A percentile compares a stretch with the other conserved stretches of the same genome.
Evolutionary conservation across 1,140 invertebrate genomes (phyloP).

Genomic region (Sesamia nonagrioides): DNA sequence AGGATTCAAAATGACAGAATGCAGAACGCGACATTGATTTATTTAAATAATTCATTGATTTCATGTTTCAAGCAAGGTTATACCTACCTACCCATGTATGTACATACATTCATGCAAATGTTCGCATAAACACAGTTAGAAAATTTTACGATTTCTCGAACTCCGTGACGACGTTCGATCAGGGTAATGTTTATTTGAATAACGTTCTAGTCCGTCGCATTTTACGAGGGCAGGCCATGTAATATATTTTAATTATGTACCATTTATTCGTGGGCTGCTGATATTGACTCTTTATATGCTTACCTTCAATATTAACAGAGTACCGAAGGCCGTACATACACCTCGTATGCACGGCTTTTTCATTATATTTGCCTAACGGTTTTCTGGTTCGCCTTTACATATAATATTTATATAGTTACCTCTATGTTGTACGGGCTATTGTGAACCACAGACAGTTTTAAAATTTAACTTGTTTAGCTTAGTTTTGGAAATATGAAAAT

Average conservation of each 20-base stretch:
- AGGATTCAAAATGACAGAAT: too few relatives aligned
- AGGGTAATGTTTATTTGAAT: constrained; percentile 79
- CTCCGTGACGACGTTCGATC: constrained; percentile 70
- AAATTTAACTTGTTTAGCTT: background rate
- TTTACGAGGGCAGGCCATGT: constrained; percentile 71
- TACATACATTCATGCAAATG: constrained; percentile 33
- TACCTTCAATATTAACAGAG: constrained; percentile 76
- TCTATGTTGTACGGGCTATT: constrained; percentile 35
- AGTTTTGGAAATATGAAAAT: background rate
- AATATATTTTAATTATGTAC: constrained; percentile 82
- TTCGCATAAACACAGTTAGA: constrained; percentile 67
- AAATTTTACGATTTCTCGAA: constrained; percentile 78
- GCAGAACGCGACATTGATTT: constrained; percentile 22
- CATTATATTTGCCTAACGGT: constrained; percentile 72
- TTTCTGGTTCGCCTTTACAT: constrained; percentile 46
- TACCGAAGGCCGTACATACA: constrained; percentile 61
- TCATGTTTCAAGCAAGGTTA: background rate
- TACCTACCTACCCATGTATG: background rate
- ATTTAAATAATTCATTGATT: constrained; percentile 19
- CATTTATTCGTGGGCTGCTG: constrained; percentile 77
- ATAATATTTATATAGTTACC: constrained; percentile 16
- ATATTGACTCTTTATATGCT: constrained; percentile 77
- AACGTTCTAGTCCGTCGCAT: constrained; percentile 68
- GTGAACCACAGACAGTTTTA: background rate
- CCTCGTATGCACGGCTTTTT: constrained; percentile 65